Evolutionary conservation across 2,888 invertebrate species (phyloP).

Genomic region (Cheiracanthium punctorium): DNA sequence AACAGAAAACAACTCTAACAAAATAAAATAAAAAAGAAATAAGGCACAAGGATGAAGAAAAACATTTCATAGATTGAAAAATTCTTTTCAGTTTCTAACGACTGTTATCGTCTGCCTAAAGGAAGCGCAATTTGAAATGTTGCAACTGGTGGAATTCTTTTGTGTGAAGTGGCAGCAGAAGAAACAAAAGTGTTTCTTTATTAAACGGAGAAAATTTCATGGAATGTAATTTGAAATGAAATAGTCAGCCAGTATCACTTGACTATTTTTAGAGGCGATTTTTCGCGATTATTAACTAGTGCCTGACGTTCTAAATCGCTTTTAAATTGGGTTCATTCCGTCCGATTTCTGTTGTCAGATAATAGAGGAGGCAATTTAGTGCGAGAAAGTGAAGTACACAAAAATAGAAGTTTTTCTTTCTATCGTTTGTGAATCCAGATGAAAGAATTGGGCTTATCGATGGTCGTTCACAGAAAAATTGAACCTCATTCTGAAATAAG

Average conservation of each 20-base stretch:
- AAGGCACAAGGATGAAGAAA: too few species aligned
- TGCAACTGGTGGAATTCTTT: not conserved
- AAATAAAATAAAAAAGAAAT: too few species aligned
- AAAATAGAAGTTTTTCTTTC: too few species aligned
- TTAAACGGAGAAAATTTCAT: not conserved
- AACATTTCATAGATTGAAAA: not conserved
- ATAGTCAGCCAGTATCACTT: not conserved
- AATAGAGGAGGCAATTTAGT: not conserved
- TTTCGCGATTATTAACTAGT: not conserved
- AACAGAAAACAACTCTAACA: not conserved
- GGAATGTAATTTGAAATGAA: not conserved
- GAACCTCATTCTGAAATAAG: too few species aligned
- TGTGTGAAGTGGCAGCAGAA: not conserved
- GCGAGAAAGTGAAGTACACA: not conserved
- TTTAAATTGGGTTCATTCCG: not conserved
- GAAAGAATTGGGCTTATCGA: too few species aligned
- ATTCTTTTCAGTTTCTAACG: not conserved
- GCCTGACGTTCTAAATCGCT: not conserved
- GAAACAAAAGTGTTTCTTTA: not conserved
- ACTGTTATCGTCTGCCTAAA: constrained; percentile 2
- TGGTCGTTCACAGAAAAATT: too few species aligned
- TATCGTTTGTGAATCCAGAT: too few species aligned
- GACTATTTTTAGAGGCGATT: not conserved
- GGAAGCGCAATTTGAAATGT: not conserved
- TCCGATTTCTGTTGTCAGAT: not conserved